Base-by-base conservation (phyloP, 2,888 invertebrate species). In the Andrena haemorrhoa region DNA sequence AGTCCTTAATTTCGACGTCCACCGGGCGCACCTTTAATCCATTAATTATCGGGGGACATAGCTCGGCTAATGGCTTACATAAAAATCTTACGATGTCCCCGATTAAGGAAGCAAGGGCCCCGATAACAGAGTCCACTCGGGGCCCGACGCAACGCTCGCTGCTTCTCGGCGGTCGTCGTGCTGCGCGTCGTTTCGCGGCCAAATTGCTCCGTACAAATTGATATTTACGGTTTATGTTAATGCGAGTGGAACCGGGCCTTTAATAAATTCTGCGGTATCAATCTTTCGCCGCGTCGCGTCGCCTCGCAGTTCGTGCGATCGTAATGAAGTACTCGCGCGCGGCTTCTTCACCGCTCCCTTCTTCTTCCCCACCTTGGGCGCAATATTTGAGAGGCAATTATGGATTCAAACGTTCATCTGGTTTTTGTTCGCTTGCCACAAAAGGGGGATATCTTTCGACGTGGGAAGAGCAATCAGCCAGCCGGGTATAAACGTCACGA, bases 151-250 rank as follows among this genome's bases (percentile, higher is more conserved):
- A 35, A 29, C 29, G 53, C 41, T 10, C 49, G 68, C 5, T 33
- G 31, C n/a, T 75, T 4, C 61, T 12, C 20, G 41, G 41, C 26
- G 35, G 58, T 29, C 58, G 69, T 23, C 33, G 31, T 58, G 49
- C n/a, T 47, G 29, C 7, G 31, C 64, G 53, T 75, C 61, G 66
- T 35, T 56, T 47, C 41, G 8, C 53, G 61, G 29, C 56, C 20
- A 73, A 80, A 79, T 80, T 79, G 66, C 72, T 72, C 29, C 63
- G 58, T 68, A 68, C 80, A 79, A 80, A 80, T 80, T 79, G 80
- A 79, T 79, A 80, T 80, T 80, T 80, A 79, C 72, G 80, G 72
- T 65, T 79, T 73, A 80, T 79, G 80, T 73, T 80, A 80, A 80
- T 80, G 79, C 71, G 7, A 65, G 79, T 33, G 80, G 33, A 72